phyloP scores from a whole-genome alignment of 2,113 vertebrate species.

The Crotalus viridis region DNA sequence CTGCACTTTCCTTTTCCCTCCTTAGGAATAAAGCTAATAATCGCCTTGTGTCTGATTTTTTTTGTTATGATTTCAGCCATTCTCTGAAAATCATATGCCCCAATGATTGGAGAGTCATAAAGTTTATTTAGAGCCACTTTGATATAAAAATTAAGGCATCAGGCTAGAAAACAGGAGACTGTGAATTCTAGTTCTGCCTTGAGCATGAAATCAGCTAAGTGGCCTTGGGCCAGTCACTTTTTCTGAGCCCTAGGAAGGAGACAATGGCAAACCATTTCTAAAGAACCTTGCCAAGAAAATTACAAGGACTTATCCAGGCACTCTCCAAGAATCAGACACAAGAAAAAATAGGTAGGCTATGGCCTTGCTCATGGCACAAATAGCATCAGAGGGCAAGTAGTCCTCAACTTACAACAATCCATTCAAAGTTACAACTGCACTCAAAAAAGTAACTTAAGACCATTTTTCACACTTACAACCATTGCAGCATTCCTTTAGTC shows the following conservation, averaged over 20 bases:
- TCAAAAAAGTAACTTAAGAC: no score
- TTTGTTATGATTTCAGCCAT: background rate
- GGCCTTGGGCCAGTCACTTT: background rate
- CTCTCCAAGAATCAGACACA: background rate
- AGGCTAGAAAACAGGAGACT: background rate
- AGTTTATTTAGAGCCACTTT: background rate
- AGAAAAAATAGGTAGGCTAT: background rate
- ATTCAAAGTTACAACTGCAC: no score
- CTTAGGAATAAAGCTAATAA: background rate
- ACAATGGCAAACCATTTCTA: background rate
- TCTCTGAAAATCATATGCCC: background rate
- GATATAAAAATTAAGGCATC: background rate
- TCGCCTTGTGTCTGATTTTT: background rate
- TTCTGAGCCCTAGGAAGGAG: background rate
- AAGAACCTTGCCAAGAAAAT: background rate
- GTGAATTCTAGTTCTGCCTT: background rate
- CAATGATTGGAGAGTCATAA: background rate
- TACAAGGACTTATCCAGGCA: background rate
- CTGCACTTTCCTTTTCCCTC: background rate
- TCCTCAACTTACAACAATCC: no score
- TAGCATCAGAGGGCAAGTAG: background rate
- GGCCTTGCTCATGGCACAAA: background rate
- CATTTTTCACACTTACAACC: no score
- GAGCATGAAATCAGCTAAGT: background rate
- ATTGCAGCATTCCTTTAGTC: no score